These are phyloP conservation scores for Nothobranchius furzeri DNA, from an alignment of 2,113 vertebrate genomes.

Conservation along the genomic window DNA sequence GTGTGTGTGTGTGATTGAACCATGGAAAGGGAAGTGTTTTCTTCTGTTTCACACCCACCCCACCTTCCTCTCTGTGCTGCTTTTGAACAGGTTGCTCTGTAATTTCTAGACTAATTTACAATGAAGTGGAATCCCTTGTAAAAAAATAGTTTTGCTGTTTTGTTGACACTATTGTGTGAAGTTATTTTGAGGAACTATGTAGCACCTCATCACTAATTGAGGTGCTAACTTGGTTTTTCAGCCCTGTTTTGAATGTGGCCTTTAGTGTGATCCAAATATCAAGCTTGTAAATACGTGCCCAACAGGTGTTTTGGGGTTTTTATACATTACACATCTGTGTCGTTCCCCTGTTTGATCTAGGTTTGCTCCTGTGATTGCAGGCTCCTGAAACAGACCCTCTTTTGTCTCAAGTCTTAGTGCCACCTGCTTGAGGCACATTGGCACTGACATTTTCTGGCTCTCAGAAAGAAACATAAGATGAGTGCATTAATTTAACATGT, in stretches of 20 bases:
- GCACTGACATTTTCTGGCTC: conserved; percentile 46
- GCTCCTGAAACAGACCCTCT: conserved; percentile 50
- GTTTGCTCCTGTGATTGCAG: conserved; percentile 33
- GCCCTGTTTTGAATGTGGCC: no score
- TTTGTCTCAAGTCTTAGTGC: conserved; percentile 56
- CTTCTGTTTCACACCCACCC: conserved; percentile 66
- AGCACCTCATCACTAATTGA: no score
- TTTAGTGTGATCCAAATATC: neutral
- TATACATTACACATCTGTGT: neutral
- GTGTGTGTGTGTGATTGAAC: conserved; percentile 50
- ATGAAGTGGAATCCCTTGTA: neutral
- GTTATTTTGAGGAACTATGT: no score
- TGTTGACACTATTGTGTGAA: no score
- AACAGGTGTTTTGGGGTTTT: neutral
- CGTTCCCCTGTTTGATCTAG: neutral
- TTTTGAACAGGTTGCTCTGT: neutral
- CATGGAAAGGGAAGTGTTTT: conserved; percentile 55
- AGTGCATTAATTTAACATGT: no score
- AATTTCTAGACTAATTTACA: conserved; percentile 6
- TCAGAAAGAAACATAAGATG: conserved; percentile 5
- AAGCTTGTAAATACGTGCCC: neutral
- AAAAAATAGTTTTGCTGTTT: no score
- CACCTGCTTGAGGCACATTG: conserved; percentile 64
- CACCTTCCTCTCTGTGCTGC: conserved; percentile 17
- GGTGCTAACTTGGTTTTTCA: no score